Percentiles rank a stretch among this genome's conserved stretches.
Evolutionary conservation across 2,797 vertebrate species (phyloP).

Genomic region (Tenualosa thibaudeaui): DNA sequence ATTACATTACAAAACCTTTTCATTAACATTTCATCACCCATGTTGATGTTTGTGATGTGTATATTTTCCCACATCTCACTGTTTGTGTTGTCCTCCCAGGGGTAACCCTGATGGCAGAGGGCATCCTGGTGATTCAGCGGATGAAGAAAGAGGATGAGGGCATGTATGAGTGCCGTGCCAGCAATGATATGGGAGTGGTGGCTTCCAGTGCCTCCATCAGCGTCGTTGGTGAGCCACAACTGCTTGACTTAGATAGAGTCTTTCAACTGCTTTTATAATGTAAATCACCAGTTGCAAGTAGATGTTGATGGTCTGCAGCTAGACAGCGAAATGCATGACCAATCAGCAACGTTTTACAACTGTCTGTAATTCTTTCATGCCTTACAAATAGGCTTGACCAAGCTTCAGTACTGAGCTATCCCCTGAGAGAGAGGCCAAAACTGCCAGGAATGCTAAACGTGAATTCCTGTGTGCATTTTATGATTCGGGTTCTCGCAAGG

Average conservation of each 20-base stretch:
- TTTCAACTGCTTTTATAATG: neutral
- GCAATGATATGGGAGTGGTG: conserved; percentile 76
- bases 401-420: conserved; percentile 55
- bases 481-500: conserved; percentile 60
- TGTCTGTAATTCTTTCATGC: conserved; percentile 40
- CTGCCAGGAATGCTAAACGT: conserved; percentile 65
- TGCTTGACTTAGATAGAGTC: neutral
- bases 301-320: neutral
- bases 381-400: conserved; percentile 53
- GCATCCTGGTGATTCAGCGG: conserved; percentile 82
- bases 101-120: conserved; percentile 76
- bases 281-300: conserved; percentile 14
- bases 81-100: conserved; percentile 67
- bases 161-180: conserved; percentile 82
- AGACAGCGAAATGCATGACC: conserved; percentile 35
- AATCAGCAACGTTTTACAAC: conserved; percentile 34
- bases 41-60: conserved; percentile 3
- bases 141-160: conserved; percentile 93
- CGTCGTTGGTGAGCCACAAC: conserved; percentile 78
- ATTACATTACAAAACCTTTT: neutral
- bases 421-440: conserved; percentile 57
- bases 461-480: conserved; percentile 72
- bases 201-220: conserved; percentile 80
- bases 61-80: neutral
- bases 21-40: neutral